A percentile compares a stretch with the other conserved stretches of the same genome.
Conservation (phyloP, 2,888 invertebrate species). For the Proisotoma minuta region DNA sequence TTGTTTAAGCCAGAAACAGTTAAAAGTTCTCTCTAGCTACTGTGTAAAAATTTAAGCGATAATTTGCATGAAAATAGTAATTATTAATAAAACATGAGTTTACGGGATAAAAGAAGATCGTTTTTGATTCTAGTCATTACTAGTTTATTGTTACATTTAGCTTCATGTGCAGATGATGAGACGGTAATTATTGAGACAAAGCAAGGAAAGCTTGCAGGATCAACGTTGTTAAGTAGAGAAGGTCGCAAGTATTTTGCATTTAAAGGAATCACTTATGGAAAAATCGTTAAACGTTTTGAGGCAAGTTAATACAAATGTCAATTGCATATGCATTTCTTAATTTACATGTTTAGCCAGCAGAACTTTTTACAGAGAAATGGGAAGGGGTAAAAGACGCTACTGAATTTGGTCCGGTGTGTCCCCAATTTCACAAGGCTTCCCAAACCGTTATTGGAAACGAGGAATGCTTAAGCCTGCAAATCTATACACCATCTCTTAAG, state of each 20-base stretch:
- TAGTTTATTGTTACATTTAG: no score
- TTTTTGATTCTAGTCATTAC: no score
- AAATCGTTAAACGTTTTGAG: conserved; percentile 28
- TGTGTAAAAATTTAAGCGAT: no score
- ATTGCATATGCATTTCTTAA: not conserved
- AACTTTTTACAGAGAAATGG: conserved; percentile 22
- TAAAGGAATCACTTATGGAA: conserved; percentile 31
- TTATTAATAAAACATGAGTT: no score
- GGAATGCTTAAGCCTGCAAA: conserved; percentile 22
- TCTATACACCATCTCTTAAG: no score
- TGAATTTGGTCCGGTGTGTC: conserved; percentile 27
- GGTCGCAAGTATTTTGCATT: conserved; percentile 21
- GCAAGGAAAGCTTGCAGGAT: conserved; percentile 28
- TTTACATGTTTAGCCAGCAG: conserved; percentile 14
- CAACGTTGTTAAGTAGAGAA: conserved; percentile 14
- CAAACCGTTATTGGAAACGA: conserved; percentile 26
- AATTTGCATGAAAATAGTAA: no score
- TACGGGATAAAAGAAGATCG: no score
- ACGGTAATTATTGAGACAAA: no score
- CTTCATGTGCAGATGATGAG: no score
- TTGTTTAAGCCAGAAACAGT: no score
- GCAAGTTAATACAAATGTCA: conserved; percentile 8
- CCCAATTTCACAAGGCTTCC: conserved; percentile 18
- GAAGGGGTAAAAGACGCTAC: conserved; percentile 24
- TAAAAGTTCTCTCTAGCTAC: no score